Percentiles rank a stretch among this genome's conserved stretches.
phyloP scores from a whole-genome alignment of 2,888 invertebrate species.

The Agonopterix heracliana region DNA sequence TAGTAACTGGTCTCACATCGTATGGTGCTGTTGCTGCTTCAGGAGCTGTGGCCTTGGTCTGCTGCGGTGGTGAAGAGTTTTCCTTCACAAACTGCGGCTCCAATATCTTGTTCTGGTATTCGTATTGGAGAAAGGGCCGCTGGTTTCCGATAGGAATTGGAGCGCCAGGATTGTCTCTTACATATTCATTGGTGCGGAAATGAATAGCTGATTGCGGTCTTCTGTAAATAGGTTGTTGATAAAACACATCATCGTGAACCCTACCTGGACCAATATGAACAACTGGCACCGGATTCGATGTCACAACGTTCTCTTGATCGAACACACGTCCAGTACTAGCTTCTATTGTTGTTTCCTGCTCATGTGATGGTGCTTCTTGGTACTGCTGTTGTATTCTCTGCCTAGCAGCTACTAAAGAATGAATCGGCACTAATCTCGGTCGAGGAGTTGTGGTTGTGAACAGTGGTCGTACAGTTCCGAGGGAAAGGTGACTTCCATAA shows the following conservation, averaged over 20 bases:
- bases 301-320: conserved; percentile 64
- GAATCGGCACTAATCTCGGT: conserved; percentile 73
- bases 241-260: conserved; percentile 49
- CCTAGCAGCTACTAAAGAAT: conserved; percentile 64
- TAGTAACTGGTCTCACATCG: conserved; percentile 53
- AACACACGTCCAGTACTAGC: conserved; percentile 72
- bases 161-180: conserved; percentile 67
- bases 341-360: conserved; percentile 65
- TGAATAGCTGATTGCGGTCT: conserved; percentile 52
- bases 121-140: conserved; percentile 67
- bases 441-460: conserved; percentile 80
- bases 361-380: conserved; percentile 46
- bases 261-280: conserved; percentile 71
- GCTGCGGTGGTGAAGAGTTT: conserved; percentile 26
- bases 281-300: conserved; percentile 72
- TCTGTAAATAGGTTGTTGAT: conserved; percentile 58
- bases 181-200: conserved; percentile 65
- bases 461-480: conserved; percentile 79
- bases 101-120: conserved; percentile 64
- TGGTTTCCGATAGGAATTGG: conserved; percentile 70
- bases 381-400: conserved; percentile 67
- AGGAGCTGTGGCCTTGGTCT: conserved; percentile 39
- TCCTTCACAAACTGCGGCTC: conserved; percentile 63
- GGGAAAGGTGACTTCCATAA: conserved; percentile 80
- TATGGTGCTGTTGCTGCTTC: conserved; percentile 54